Base-by-base conservation (phyloP, 2,888 invertebrate genomes). In the Melanophora roralis region DNA sequence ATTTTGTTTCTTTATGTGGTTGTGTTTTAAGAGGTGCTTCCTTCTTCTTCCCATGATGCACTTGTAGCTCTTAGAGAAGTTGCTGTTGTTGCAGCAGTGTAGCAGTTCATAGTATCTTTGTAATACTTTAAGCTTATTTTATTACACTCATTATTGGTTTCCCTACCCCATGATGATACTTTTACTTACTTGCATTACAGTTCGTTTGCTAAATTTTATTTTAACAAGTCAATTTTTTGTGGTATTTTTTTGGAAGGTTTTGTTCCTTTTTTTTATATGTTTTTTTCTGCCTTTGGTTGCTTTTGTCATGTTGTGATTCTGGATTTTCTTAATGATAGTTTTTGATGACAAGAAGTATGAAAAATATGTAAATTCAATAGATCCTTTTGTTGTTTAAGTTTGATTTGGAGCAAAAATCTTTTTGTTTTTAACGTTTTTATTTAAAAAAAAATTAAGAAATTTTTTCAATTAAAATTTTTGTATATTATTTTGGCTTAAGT, bases 71-170 rank as follows among this genome's bases (percentile, higher is more conserved):
- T 40, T 34, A 8, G 34, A 2, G 43, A 36, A 69, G 71, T 62
- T 73, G 53, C 16, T 43, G 21, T 40, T 2, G 71, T 40, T 43
- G 19, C 49, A 32, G 3, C 8, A 19, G 12, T 11, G 19, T n/a
- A n/a, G 23, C 19, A 43, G 51, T 49, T 8, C 21, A 14, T 14
- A 27, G 38, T 57, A 38, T 71, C 65, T 78, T 75, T 64, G 85
- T 88, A 88, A 88, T 86, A 86, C 87, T 85, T 85, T 86, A 85
- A 89, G 89, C 89, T 89, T 84, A 86, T 87, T 89, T 89, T 89
- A 89, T 89, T 85, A 86, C 83, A 84, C 81, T 83, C 86, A 86
- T 89, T 88, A 89, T 86, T 85, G 86, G 87, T 84, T 82, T 68
- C 59, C 69, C 45, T 71, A 59, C 62, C 71, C 76, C 59, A 79